Evolutionary conservation across 1,140 invertebrate species (phyloP).

Genomic region (Acyrthosiphon pisum): DNA sequence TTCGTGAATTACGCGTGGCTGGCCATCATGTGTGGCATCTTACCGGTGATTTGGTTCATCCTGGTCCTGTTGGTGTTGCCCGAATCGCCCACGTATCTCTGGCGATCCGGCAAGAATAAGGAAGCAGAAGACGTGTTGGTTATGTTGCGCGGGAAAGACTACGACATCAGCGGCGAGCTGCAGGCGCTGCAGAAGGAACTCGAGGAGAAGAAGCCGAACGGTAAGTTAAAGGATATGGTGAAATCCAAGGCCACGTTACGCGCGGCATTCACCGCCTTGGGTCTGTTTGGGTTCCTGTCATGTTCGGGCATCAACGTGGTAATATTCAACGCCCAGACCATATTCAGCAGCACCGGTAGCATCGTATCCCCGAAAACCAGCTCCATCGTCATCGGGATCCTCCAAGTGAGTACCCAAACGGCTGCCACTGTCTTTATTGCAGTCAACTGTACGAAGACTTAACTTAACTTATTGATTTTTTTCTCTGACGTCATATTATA

Average conservation of each 20-base stretch:
- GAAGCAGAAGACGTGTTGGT: slow-evolving; percentile 62
- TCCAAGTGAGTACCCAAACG: slow-evolving; percentile 64
- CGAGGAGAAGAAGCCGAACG: slow-evolving; percentile 68
- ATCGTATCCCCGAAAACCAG: slow-evolving; percentile 68
- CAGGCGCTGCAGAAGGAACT: slow-evolving; percentile 69
- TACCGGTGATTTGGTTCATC: slow-evolving; percentile 66
- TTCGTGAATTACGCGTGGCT: slow-evolving; percentile 58
- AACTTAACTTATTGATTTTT: background rate
- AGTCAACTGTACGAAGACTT: background rate
- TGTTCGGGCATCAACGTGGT: slow-evolving; percentile 72
- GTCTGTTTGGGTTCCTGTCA: slow-evolving; percentile 64
- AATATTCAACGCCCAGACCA: slow-evolving; percentile 73
- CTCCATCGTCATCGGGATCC: slow-evolving; percentile 72
- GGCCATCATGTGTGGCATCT: slow-evolving; percentile 59
- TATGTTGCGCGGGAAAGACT: slow-evolving; percentile 69
- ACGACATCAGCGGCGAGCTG: slow-evolving; percentile 78
- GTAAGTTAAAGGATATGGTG: slow-evolving; percentile 68
- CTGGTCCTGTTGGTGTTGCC: slow-evolving; percentile 66
- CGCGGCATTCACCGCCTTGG: slow-evolving; percentile 75
- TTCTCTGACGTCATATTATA: background rate
- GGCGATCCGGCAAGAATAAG: slow-evolving; percentile 62
- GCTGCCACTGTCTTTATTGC: background rate
- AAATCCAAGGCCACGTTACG: slow-evolving; percentile 69
- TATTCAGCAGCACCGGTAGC: no score
- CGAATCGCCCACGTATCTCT: slow-evolving; percentile 64